Conservation (phyloP, 2,113 vertebrate species). For the Rhinichthys klamathensis region DNA sequence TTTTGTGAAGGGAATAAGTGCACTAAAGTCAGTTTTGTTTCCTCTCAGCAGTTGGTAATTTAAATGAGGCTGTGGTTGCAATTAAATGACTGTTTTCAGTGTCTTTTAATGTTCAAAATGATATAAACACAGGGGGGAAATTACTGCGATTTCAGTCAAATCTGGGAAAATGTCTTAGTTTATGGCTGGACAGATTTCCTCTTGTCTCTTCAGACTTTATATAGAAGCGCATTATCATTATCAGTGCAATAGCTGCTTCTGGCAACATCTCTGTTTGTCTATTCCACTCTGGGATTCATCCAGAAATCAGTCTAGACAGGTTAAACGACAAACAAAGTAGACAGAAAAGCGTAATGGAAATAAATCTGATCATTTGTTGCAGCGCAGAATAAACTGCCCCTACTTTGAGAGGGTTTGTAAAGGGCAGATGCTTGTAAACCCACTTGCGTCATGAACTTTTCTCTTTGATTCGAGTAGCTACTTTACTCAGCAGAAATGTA, state of each 20-base stretch:
- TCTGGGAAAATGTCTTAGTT: neutral
- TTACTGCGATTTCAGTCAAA: neutral
- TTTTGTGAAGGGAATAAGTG: neutral
- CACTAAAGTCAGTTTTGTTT: neutral
- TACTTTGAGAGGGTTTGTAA: neutral
- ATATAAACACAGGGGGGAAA: neutral
- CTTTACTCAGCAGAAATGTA: neutral
- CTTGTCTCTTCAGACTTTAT: neutral
- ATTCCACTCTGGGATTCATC: neutral
- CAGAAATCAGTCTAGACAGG: conserved; percentile 31
- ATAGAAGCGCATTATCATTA: conserved; percentile 27
- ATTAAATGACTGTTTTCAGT: neutral
- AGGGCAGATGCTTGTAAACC: neutral
- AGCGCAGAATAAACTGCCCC: neutral
- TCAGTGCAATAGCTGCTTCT: conserved; percentile 28
- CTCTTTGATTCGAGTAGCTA: neutral
- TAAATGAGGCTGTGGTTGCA: neutral
- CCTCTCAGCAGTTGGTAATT: neutral
- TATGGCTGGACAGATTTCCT: conserved; percentile 8
- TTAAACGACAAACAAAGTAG: conserved; percentile 13
- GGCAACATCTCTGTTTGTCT: conserved; percentile 14
- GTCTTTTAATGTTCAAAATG: neutral
- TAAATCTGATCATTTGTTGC: conserved; percentile 44
- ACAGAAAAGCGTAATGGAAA: conserved; percentile 34
- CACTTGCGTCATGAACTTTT: neutral